Base-by-base conservation (phyloP, 2,888 invertebrate genomes). In the Anodontia alba region DNA sequence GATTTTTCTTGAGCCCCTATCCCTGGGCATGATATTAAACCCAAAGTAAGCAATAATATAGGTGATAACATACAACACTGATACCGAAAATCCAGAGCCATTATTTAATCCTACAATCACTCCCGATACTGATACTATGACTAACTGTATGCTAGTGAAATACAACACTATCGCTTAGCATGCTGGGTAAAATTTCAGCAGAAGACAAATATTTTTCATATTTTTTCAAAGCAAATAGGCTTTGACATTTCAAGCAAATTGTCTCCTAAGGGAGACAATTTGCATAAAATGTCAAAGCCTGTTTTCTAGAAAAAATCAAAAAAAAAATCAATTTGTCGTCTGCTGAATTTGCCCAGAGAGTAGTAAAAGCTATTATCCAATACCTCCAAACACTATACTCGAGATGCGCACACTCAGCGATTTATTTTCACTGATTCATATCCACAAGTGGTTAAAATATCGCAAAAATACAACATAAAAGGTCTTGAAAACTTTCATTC, bases 1-100 rank as follows among this genome's bases (percentile, higher is more conserved):
- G 75, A 74, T 42, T 51, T 76, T n/a, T 80, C 71, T n/a, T n/a
- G n/a, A n/a, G 31, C 33, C 42, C 46, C 38, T 15, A 67, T 33
- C 20, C 68, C 68, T 33, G 72, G 72, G 46, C 31, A 33, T 20
- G 33, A 62, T 33, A 62, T 33, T 33, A 17, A 33, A 62, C 31
- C 31, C 62, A 62, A 62, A 33, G 29, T 17, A 10, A 62, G 17
- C 12, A 62, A 20, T 62, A 33, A 23, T 8, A 33, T 15, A 33
- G 20, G 62, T 12, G 29, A 62, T 62, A 62, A 62, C 2, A 62
- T 33, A 62, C 29, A 26, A 31, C 33, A 62, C 26, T 62, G 23
- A 62, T 29, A 62, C 12, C 62, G 62, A 62, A 62, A 62, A 62
- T 62, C 62, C 62, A 31, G 62, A 62, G 62, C 62, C 62, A 62